A percentile compares a stretch with the other conserved stretches of the same genome.
phyloP scores from a whole-genome alignment of 2,797 vertebrate species.

The Diplodus sargus region DNA sequence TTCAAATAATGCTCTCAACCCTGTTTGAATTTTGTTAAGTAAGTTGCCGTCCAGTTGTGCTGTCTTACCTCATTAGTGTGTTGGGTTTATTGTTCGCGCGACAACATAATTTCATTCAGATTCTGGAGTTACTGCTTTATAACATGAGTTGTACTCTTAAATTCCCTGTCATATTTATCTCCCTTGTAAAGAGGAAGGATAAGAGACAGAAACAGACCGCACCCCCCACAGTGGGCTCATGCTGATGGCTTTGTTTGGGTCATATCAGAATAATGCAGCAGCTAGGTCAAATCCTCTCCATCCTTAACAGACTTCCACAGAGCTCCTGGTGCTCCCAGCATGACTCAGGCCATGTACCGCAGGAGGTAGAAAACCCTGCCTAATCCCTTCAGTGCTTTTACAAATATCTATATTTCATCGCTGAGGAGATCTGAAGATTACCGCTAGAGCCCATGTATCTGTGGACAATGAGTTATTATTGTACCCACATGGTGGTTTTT shows the following conservation, averaged over 20 bases:
- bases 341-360: constrained; percentile 71
- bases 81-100: neutral
- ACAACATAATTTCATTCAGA: neutral
- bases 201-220: constrained; percentile 28
- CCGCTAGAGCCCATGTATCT: constrained; percentile 61
- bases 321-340: constrained; percentile 80
- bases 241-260: constrained; percentile 80
- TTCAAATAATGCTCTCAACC: constrained; percentile 40
- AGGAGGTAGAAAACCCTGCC: constrained; percentile 83
- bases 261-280: constrained; percentile 76
- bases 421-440: constrained; percentile 74
- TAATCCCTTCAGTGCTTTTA: constrained; percentile 82
- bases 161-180: constrained; percentile 18
- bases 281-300: constrained; percentile 75
- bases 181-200: constrained; percentile 19
- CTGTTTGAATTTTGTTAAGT: constrained; percentile 29
- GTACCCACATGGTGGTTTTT: constrained; percentile 65
- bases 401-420: constrained; percentile 82
- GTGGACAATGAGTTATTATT: constrained; percentile 76
- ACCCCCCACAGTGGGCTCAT: constrained; percentile 60
- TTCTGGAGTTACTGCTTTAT: neutral
- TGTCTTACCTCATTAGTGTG: neutral
- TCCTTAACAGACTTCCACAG: constrained; percentile 67
- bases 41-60: constrained; percentile 17
- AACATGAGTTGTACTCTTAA: constrained; percentile 2